Evolutionary conservation across 1,140 invertebrate species (phyloP), one percentile per base, ranked within the genome.

Genomic region (Latrodectus geometricus): DNA sequence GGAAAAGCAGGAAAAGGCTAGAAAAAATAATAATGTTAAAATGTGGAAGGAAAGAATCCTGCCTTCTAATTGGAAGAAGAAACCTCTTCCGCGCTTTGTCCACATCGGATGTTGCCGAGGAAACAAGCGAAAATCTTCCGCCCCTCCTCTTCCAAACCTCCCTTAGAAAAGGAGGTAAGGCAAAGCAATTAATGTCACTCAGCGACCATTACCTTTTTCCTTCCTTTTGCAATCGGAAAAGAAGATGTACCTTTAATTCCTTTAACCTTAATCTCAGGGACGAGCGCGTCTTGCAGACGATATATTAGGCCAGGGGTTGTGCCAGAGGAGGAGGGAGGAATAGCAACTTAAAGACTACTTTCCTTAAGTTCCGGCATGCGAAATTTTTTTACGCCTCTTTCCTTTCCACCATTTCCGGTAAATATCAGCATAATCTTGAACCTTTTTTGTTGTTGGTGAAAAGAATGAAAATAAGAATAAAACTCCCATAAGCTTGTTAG

Each of bases 1-100:
- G 50, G 61, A 61, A 48, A 77, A 15, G 14, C 15, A 79, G 17
- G 78, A 69, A 68, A 35, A 35, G 35, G 35, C 35, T 35, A 35
- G 50, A 61, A 68, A 48, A 78, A 48, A 77, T 11, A 61, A 35
- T 35, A 35, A 35, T 35, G 35, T 35, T 35, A 35, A 35, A 35
- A 35, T 35, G 70, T 12, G 54, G 9, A 14, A 65, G 50, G 80
- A 20, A 23, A 68, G 72, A 84, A 76, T 68, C 61, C 68, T 76
- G 73, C 56, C 48, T 76, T 76, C 82, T 84, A 84, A 84, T 84
- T 89, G 85, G 89, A 90, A 72, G 93, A 95, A 99, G 97, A 97
- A 96, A 97, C 88, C 92, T 93, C 81, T 95, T 99, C 88, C 94
- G 96, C 89, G 93, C 93, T 77, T 91, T 94, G 69, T 94, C 95